Evolutionary conservation across 2,113 vertebrate species (phyloP), one percentile per base, ranked within the genome.

Genomic region (Corydoras maculifer): DNA sequence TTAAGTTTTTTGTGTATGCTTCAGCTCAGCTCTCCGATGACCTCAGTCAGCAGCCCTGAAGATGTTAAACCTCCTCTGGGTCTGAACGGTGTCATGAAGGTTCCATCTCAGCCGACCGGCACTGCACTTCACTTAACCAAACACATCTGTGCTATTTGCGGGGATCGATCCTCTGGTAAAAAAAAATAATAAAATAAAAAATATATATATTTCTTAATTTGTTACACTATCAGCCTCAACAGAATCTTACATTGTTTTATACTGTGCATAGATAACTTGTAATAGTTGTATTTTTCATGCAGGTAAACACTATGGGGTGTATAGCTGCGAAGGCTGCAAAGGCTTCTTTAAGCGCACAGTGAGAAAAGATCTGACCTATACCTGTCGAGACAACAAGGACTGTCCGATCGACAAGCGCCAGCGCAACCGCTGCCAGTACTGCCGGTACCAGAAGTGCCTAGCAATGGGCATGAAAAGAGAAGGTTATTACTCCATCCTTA

Each of bases 401-500:
- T 99, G 96, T 68, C 78, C 94, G 25, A 98, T 99, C 2, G 97
- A 99, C 84, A 99, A 99, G 82, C 93, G 97, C n/a, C 97, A 99
- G 89, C 92, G 97, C 78, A 99, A 98, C 89, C 95, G 97, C 51
- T 99, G 97, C 82, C 97, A 99, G 88, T 99, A 98, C 87, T 99
- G 97, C 86, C 96, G 97, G 80, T 98, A 99, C 81, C 97, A 99
- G 92, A 99, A 99, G 89, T 98, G 97, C 88, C 91, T 99, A 51
- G 94, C 96, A 60, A 98, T 96, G 94, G 97, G 97, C 81, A 99
- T 99, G 97, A 98, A 99, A 87, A 88, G 95, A 84, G 97, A 99
- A 95, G 97, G 97, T 98, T 55, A 0, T 14, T 31, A 11, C 60
- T 18, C n/a, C 30, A 29, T 61, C 3, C 51, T 49, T 62, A 43